phyloP scores from a whole-genome alignment of 2,797 vertebrate genomes.

The Lagocephalus sceleratus region DNA sequence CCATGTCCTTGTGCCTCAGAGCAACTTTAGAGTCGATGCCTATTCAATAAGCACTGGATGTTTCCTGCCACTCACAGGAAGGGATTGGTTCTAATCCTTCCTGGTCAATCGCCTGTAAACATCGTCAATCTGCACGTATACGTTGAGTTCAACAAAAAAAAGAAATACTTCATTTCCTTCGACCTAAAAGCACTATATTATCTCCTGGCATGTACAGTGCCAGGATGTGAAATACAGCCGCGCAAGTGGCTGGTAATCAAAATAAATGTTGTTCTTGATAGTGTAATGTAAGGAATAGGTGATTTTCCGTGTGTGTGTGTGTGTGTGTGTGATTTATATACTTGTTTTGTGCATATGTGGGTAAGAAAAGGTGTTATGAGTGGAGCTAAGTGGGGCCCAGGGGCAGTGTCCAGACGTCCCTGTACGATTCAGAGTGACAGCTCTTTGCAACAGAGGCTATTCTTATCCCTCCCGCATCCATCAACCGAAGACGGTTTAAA shows the following conservation, averaged over 20 bases:
- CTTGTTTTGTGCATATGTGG: background rate
- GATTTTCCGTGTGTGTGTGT: background rate
- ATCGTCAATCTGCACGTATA: constrained; percentile 2
- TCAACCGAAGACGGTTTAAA: constrained; percentile 18
- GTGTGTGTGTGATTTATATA: background rate
- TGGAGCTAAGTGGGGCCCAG: constrained; percentile 29
- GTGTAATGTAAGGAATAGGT: no score
- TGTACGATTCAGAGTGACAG: constrained; percentile 58
- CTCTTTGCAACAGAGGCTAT: constrained; percentile 58
- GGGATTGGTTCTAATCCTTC: constrained; percentile 41
- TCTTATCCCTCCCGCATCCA: constrained; percentile 47
- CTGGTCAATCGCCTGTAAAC: constrained; percentile 33
- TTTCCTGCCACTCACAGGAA: constrained; percentile 63
- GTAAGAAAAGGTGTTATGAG: constrained; percentile 15
- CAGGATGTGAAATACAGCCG: no score
- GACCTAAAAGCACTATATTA: no score
- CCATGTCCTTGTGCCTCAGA: constrained; percentile 49
- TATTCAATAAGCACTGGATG: constrained; percentile 63
- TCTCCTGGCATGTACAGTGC: no score
- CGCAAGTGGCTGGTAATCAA: no score
- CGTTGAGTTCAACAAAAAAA: background rate
- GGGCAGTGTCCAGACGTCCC: constrained; percentile 26
- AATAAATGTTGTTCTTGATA: no score
- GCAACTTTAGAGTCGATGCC: constrained; percentile 63
- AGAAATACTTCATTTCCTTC: no score